These are phyloP conservation scores for Podilymbus podiceps DNA, from an alignment of 2,113 vertebrate genomes.

Conservation along the genomic window DNA sequence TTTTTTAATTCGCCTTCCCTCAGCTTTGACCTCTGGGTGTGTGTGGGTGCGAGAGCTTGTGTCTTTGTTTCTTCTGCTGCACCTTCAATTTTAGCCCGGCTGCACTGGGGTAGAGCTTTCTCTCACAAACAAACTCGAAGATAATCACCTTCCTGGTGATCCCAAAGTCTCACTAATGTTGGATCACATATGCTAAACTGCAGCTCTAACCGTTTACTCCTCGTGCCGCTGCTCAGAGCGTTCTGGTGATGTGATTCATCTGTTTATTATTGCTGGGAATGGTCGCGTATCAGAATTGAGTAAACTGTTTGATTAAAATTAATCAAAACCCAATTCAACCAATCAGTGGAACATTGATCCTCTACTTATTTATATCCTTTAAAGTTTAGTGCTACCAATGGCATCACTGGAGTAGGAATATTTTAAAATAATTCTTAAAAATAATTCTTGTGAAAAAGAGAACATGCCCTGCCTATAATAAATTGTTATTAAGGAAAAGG, in stretches of 20 bases:
- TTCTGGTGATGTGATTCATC: not conserved
- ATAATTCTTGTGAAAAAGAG: not conserved
- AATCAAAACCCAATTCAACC: slow-evolving; percentile 31
- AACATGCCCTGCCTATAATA: not conserved
- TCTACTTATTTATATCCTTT: not conserved
- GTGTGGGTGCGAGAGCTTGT: rapidly evolving
- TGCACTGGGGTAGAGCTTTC: not conserved
- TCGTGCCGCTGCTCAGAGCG: not conserved
- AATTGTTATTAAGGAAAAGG: slow-evolving; percentile 11
- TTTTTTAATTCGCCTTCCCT: not conserved
- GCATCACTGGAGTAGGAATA: not conserved
- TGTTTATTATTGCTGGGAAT: not conserved
- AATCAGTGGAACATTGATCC: not conserved
- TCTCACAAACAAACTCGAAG: not conserved
- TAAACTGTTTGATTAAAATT: not conserved
- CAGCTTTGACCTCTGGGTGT: not conserved
- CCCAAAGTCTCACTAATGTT: not conserved
- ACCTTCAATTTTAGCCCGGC: not conserved
- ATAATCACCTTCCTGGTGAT: not conserved
- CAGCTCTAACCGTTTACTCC: not conserved
- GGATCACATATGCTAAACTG: not conserved
- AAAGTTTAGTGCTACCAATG: not conserved
- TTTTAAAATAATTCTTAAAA: not conserved
- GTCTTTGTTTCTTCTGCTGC: not conserved
- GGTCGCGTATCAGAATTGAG: not conserved